Evolutionary conservation across 2,113 vertebrate genomes (phyloP), one percentile per base, ranked within the genome.

Genomic region (Podiceps cristatus): DNA sequence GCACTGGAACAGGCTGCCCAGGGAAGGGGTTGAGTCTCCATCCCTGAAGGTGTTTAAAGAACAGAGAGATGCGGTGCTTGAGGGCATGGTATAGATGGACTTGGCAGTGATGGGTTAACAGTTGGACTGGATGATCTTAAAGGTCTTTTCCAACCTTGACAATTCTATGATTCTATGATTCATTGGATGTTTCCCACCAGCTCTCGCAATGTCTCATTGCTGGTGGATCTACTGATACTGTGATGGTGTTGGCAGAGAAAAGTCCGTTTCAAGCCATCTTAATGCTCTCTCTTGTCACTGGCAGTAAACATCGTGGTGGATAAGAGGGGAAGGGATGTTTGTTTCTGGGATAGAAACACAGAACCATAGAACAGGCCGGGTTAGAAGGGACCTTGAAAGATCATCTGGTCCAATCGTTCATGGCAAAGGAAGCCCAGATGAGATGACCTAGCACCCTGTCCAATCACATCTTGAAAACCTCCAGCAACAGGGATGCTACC

Each of bases 151-250:
- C n/a, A n/a, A n/a, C n/a, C n/a, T n/a, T n/a, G n/a, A n/a, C n/a
- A n/a, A n/a, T n/a, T n/a, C n/a, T n/a, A n/a, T n/a, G n/a, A n/a
- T n/a, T n/a, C n/a, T n/a, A n/a, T n/a, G n/a, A n/a, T 55, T 47
- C 13, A 10, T 37, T 3, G 7, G 24, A 18, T 8, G 15, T 42
- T 84, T 52, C 71, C 45, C 52, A 50, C 25, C 69, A 62, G 15
- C 6, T 8, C 15, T 74, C 13, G 0, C 25, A 17, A 5, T 4
- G 0, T 56, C 60, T 31, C 3, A 1, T 44, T 5, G 3, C 47
- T 72, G 47, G 23, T 50, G 40, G 79, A 19, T 53, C 72, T 66
- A 1, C 60, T n/a, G 56, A 18, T 72, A 28, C 13, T 24, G 1
- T n/a, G 64, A 7, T 22, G 52, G 29, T 19, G 11, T 37, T n/a